phyloP scores from a whole-genome alignment of 35 echinoderm and acorn worm genomes.

The Lytechinus variegatus region DNA sequence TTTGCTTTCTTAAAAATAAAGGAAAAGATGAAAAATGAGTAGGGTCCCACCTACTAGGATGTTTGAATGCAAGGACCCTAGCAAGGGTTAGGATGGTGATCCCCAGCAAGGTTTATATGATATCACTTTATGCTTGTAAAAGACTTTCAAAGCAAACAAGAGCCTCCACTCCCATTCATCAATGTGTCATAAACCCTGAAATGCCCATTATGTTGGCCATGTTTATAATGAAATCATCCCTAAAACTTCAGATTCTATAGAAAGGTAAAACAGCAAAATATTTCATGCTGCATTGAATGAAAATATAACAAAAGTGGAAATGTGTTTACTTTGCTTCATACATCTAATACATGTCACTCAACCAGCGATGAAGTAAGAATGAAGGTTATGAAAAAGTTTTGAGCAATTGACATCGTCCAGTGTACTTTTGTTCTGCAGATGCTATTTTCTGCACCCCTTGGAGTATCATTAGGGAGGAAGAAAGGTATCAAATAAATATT shows the following conservation, averaged over 20 bases:
- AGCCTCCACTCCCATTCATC: background rate
- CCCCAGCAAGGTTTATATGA: background rate
- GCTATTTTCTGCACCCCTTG: background rate
- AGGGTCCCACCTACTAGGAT: background rate
- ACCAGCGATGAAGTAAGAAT: background rate
- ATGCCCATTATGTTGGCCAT: background rate
- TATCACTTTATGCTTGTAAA: constrained; percentile 4
- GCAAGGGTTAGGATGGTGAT: background rate
- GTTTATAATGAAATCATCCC: constrained; percentile 2
- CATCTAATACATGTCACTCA: background rate
- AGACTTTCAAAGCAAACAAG: background rate
- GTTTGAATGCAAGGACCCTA: background rate
- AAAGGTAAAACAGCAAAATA: background rate
- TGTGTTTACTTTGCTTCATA: background rate
- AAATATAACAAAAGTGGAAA: background rate
- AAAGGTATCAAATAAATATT: background rate
- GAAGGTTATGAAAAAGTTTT: background rate
- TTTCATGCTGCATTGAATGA: background rate
- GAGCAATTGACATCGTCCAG: background rate
- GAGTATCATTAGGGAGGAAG: background rate
- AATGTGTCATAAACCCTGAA: background rate
- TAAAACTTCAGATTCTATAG: background rate
- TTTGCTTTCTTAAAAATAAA: too few species aligned
- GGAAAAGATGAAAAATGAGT: too few species aligned
- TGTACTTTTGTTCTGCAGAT: background rate